These are phyloP conservation scores for Drosophila parvula DNA, from an alignment of 1,140 invertebrate genomes.

Conservation along the genomic window DNA sequence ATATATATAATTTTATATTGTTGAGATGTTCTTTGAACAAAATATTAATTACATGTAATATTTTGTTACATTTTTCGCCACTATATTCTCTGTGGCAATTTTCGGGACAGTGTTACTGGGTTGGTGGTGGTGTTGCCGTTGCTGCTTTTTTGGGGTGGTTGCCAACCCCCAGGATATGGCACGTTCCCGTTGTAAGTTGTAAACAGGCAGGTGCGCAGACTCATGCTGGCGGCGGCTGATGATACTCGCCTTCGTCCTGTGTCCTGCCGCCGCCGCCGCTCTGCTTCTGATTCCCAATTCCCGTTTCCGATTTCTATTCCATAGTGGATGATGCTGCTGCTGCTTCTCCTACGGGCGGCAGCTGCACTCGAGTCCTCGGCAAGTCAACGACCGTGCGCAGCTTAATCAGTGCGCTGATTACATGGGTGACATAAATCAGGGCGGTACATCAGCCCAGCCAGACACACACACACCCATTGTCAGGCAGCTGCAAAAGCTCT, in stretches of 20 bases:
- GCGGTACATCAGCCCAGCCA: constrained; percentile 26
- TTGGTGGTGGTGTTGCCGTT: constrained; percentile 51
- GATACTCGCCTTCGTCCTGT: constrained; percentile 45
- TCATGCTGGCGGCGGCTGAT: constrained; percentile 72
- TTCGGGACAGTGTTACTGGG: constrained; percentile 16
- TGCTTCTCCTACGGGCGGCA: constrained; percentile 53
- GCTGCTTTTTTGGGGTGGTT: constrained; percentile 67
- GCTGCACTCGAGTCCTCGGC: constrained; percentile 53
- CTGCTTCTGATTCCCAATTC: constrained; percentile 31
- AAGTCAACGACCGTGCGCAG: constrained; percentile 73
- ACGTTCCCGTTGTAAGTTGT: constrained; percentile 80
- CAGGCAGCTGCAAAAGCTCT: constrained; percentile 73
- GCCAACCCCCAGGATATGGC: constrained; percentile 78
- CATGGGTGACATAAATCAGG: constrained; percentile 79
- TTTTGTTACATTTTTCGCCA: background rate
- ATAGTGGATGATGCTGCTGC: constrained; percentile 44
- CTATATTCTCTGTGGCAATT: background rate
- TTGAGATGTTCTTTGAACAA: too few species aligned
- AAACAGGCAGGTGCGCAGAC: constrained; percentile 75
- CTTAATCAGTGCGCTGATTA: constrained; percentile 75
- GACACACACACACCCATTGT: background rate
- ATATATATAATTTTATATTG: background rate
- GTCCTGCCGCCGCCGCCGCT: constrained; percentile 20
- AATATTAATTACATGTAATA: background rate
- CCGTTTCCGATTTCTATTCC: constrained; percentile 14